phyloP scores from a whole-genome alignment of 2,797 vertebrate genomes.

The Zalophus californianus region DNA sequence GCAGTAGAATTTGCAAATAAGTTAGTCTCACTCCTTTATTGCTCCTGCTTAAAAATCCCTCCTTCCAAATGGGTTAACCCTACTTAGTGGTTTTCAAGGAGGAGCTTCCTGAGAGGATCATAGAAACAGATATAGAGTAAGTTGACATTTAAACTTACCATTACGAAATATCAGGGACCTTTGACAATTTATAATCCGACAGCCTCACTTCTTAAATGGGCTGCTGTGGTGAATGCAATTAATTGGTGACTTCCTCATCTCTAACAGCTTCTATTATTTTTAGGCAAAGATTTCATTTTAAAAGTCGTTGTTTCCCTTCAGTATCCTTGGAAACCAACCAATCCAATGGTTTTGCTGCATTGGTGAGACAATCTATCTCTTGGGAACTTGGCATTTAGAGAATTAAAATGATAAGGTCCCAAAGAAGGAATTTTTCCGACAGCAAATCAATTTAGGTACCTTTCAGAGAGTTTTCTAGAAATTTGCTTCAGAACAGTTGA shows the following conservation, averaged over 20 bases:
- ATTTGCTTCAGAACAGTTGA: slow-evolving; percentile 41
- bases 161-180: background rate
- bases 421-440: slow-evolving; percentile 39
- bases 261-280: background rate
- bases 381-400: background rate
- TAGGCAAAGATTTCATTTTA: background rate
- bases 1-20: accelerated
- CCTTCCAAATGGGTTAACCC: background rate
- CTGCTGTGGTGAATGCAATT: background rate
- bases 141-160: background rate
- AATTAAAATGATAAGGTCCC: slow-evolving; percentile 47
- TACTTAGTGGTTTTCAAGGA: background rate
- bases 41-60: background rate
- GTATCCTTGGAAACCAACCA: slow-evolving; percentile 66
- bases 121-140: background rate
- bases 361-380: slow-evolving; percentile 23
- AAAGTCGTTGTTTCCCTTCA: background rate
- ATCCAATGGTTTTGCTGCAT: background rate
- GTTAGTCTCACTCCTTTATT: background rate
- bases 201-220: background rate
- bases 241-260: background rate
- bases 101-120: background rate
- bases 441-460: background rate
- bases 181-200: background rate
- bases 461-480: slow-evolving; percentile 73